Conservation (phyloP, 2,888 invertebrate species). For the Salticus scenicus region DNA sequence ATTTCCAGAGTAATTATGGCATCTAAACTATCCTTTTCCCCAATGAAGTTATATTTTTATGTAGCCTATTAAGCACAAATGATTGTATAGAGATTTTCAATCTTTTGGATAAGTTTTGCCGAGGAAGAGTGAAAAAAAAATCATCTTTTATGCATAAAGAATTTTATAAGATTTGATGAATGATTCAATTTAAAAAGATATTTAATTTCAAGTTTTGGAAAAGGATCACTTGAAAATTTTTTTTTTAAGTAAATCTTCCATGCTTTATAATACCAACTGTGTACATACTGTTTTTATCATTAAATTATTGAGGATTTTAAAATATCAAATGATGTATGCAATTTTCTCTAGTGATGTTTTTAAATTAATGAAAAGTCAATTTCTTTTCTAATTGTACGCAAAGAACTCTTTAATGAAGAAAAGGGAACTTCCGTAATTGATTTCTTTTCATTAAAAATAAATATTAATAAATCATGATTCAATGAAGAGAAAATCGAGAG, state of each 20-base stretch:
- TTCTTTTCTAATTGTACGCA: constrained; percentile 3
- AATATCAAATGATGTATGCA: constrained; percentile 11
- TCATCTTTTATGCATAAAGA: constrained; percentile 3
- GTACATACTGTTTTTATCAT: not conserved
- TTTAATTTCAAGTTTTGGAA: constrained; percentile 22
- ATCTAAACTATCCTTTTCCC: constrained; percentile 25
- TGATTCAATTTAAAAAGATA: constrained; percentile 24
- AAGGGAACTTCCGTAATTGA: not conserved
- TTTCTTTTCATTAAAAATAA: not conserved
- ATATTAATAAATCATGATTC: not conserved
- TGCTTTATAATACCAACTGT: not conserved
- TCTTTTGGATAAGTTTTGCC: not conserved
- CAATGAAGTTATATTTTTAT: constrained; percentile 35
- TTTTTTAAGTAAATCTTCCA: not conserved
- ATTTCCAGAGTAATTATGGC: constrained; percentile 56
- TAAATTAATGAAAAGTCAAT: constrained; percentile 1
- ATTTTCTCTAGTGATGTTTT: not conserved
- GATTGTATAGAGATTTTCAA: constrained; percentile 6
- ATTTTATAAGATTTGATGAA: constrained; percentile 24
- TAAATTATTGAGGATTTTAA: not conserved
- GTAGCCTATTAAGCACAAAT: constrained; percentile 49
- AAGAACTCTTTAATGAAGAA: constrained; percentile 5
- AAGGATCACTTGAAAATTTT: not conserved
- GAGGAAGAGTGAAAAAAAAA: not conserved
- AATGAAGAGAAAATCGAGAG: not conserved